Evolutionary conservation across 2,888 invertebrate species (phyloP).

Genomic region (Xestia xanthographa): DNA sequence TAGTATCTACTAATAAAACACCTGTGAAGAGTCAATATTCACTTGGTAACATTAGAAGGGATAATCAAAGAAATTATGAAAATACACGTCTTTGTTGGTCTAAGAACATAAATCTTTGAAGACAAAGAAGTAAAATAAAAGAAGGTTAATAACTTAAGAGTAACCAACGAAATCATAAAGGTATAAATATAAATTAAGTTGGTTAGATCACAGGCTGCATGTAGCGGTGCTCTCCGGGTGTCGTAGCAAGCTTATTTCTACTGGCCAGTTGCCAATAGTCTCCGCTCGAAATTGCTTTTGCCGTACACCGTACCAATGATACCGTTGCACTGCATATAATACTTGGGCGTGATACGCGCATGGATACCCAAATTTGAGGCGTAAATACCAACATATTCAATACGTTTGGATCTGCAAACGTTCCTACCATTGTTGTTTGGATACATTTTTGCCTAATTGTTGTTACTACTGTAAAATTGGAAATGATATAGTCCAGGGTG

Average conservation of each 20-base stretch:
- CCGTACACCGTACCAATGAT: slow-evolving; percentile 85
- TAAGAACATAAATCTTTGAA: neutral
- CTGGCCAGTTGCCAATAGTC: slow-evolving; percentile 86
- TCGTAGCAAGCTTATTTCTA: slow-evolving; percentile 87
- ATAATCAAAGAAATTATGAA: neutral
- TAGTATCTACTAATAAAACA: slow-evolving; percentile 56
- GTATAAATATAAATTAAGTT: slow-evolving; percentile 75
- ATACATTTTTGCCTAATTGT: slow-evolving; percentile 18
- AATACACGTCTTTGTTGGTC: neutral
- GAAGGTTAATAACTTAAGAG: slow-evolving; percentile 8
- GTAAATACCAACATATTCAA: slow-evolving; percentile 60
- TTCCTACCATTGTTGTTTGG: slow-evolving; percentile 23
- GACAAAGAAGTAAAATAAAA: neutral
- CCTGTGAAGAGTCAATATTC: slow-evolving; percentile 7
- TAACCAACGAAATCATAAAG: slow-evolving; percentile 58
- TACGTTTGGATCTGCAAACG: slow-evolving; percentile 51
- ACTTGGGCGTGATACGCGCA: slow-evolving; percentile 77
- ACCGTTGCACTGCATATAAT: slow-evolving; percentile 80
- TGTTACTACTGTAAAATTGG: slow-evolving; percentile 6
- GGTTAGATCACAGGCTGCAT: slow-evolving; percentile 78
- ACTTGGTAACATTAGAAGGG: slow-evolving; percentile 2
- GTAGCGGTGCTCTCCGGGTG: slow-evolving; percentile 83
- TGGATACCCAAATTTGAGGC: slow-evolving; percentile 69
- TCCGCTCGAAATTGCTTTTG: slow-evolving; percentile 87
- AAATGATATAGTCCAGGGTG: neutral